A percentile compares a stretch with the other conserved stretches of the same genome.
Conservation (phyloP, 2,797 vertebrate species). For the Euthynnus affinis region DNA sequence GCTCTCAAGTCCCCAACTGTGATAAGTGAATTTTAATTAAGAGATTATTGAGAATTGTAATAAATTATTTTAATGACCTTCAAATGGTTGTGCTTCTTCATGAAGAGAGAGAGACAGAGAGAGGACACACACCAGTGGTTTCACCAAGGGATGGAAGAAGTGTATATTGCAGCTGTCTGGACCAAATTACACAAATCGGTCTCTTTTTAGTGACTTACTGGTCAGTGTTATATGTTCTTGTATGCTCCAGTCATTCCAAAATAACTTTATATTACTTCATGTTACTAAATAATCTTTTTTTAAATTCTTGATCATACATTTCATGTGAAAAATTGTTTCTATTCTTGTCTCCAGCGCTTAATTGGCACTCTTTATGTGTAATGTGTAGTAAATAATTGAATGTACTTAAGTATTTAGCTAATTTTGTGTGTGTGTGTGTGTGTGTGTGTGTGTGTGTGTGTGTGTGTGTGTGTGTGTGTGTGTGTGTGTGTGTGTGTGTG, state of each 20-base stretch:
- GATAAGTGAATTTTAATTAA: slow-evolving; percentile 85
- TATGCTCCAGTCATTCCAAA: background rate
- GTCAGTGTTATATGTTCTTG: slow-evolving; percentile 5
- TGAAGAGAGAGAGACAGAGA: slow-evolving; percentile 26
- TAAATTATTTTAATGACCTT: slow-evolving; percentile 80
- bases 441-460: background rate
- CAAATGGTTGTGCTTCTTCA: slow-evolving; percentile 59
- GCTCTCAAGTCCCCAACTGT: slow-evolving; percentile 68
- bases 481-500: background rate
- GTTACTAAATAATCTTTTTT: background rate
- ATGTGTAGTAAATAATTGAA: slow-evolving; percentile 45
- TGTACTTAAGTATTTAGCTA: slow-evolving; percentile 47
- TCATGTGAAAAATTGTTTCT: background rate
- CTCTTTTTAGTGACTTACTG: slow-evolving; percentile 20
- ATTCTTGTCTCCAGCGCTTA: background rate
- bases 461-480: slow-evolving; percentile 17
- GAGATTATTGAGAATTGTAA: slow-evolving; percentile 79
- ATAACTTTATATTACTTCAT: background rate
- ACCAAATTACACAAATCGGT: slow-evolving; percentile 33
- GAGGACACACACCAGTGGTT: slow-evolving; percentile 44
- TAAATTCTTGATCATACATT: background rate
- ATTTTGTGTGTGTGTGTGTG: slow-evolving; percentile 8
- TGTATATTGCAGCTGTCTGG: slow-evolving; percentile 12
- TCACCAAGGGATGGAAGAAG: slow-evolving; percentile 5
- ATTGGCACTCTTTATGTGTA: slow-evolving; percentile 26